Conservation (phyloP, 2,888 invertebrate genomes). For the Zootermopsis nevadensis region DNA sequence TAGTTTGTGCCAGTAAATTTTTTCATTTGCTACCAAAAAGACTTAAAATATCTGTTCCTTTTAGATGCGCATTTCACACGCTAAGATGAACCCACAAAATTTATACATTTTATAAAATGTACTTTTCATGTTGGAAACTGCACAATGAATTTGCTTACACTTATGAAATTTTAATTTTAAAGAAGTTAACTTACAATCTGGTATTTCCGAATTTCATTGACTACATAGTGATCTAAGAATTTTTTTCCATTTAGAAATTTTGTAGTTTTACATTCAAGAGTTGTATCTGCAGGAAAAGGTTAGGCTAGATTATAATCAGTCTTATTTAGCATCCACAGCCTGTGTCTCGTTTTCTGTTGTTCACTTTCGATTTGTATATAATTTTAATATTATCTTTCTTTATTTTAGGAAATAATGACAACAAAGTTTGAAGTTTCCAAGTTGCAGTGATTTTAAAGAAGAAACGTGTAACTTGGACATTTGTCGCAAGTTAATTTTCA, state of each 20-base stretch:
- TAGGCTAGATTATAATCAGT: background rate
- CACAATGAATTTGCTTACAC: too few relatives aligned
- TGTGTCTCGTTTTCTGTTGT: background rate
- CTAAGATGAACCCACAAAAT: background rate
- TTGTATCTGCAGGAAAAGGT: background rate
- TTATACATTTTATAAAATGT: background rate
- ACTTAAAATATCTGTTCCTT: too few relatives aligned
- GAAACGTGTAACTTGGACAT: background rate
- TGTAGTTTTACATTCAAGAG: background rate
- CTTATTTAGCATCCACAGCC: background rate
- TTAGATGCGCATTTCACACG: too few relatives aligned
- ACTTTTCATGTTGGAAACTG: background rate
- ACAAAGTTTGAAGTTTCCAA: slow-evolving; percentile 89
- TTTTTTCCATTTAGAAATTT: background rate
- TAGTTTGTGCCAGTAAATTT: too few relatives aligned
- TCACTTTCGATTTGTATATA: background rate
- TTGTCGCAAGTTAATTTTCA: background rate
- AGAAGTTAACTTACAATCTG: too few relatives aligned
- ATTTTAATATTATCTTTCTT: slow-evolving; percentile 26
- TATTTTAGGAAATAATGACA: slow-evolving; percentile 76
- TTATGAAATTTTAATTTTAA: too few relatives aligned
- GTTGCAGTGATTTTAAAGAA: slow-evolving; percentile 74
- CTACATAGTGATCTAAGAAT: background rate
- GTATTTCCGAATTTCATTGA: too few relatives aligned
- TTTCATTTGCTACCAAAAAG: too few relatives aligned